Base-by-base conservation (phyloP, 2,888 invertebrate genomes). In the Aplocera efformata region DNA sequence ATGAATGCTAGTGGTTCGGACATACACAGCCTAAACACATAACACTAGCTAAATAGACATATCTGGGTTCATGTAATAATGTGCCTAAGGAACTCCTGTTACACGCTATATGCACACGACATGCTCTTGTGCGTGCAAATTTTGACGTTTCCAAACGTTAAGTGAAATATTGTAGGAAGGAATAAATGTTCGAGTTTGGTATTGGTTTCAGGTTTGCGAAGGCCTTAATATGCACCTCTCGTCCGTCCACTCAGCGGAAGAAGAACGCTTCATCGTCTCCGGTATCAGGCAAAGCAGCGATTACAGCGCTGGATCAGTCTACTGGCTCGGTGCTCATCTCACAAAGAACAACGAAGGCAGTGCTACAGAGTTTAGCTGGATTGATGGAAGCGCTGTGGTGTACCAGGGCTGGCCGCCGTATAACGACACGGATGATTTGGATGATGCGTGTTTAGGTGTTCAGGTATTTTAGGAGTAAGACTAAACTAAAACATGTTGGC, bases 221-320 rank as follows among this genome's bases (percentile, higher is more conserved):
- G 93, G 93, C 6, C 90, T 94, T 45, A 92, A 92, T 77, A 93
- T 93, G 58, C 91, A 92, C 53, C 80, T 95, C 24, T 90, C 94
- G 1, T 93, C 94, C 25, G 89, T 94, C 17, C 86, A 91, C 39
- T 91, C 92, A 3, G 68, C 90, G 0, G 93, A 93, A 42, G 94
- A 94, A 66, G 92, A 93, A 58, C 89, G 90, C 36, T 94, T 94
- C 70, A 86, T 94, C 10, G 91, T 92, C 4, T 81, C 91, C 7
- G 92, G 91, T 48, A 92, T 94, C 43, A 85, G 94, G 26, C 91
- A 91, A 66, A 91, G 91, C 62, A 88, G 90, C 32, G 94, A 94
- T 57, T 94, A 94, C 77, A 90, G 92, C 65, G 92, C 93, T 44
- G 92, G 92, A 48, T 88, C 92, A 1, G 88, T 93, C 40, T 94